phyloP scores from a whole-genome alignment of 2,797 vertebrate genomes.

The Avahi laniger region DNA sequence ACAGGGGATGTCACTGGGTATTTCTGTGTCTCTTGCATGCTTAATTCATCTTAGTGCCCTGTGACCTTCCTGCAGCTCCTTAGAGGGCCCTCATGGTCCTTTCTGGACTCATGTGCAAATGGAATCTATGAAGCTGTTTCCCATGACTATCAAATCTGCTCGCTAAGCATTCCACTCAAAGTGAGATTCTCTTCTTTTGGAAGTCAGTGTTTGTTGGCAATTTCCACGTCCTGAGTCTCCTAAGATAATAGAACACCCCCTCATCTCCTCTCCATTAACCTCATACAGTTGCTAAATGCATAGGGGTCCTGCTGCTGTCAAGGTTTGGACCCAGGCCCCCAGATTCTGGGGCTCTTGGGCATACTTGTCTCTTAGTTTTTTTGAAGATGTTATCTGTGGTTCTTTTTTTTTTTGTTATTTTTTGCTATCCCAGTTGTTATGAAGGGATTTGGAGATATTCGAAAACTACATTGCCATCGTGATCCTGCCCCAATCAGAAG shows the following conservation, averaged over 20 bases:
- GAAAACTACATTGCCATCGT: neutral
- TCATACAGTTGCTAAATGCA: neutral
- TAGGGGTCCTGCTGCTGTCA: neutral
- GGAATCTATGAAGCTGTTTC: neutral
- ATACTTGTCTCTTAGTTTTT: neutral
- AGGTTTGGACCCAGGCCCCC: neutral
- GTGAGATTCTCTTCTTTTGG: neutral
- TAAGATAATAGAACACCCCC: neutral
- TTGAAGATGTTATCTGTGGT: neutral
- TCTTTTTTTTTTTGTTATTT: neutral
- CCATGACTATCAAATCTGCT: neutral
- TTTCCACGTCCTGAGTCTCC: neutral
- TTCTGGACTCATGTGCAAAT: neutral
- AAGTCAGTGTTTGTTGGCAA: conserved; percentile 7
- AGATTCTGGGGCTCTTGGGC: neutral
- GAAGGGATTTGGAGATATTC: neutral
- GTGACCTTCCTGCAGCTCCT: neutral
- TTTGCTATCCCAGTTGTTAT: neutral
- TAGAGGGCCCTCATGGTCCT: neutral
- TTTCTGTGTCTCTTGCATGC: neutral
- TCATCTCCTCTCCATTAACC: neutral
- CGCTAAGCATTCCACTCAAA: neutral
- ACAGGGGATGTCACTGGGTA: neutral
- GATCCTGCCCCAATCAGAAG: conserved; percentile 6
- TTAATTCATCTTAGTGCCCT: neutral